Conservation (phyloP, 2,113 vertebrate species). For the Gambusia holbrooki region DNA sequence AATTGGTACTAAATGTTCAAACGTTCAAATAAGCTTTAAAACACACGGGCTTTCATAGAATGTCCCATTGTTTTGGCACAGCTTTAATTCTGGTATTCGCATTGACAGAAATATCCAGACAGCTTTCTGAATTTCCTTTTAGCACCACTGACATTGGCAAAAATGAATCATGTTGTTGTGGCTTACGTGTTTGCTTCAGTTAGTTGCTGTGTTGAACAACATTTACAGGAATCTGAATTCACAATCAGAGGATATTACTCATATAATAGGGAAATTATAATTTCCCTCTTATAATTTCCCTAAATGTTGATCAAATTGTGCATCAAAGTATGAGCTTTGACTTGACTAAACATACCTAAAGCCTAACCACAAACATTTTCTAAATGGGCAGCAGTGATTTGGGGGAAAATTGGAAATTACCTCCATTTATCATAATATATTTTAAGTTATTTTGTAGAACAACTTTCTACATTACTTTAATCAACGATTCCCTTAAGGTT, state of each 20-base stretch:
- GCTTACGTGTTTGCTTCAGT: background rate
- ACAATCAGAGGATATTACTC: background rate
- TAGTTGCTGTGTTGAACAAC: background rate
- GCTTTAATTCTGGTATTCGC: background rate
- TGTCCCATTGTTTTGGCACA: too few species aligned
- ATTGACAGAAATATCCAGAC: constrained; percentile 2
- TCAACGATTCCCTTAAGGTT: background rate
- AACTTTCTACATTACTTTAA: background rate
- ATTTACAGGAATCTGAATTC: background rate
- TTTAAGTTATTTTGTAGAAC: background rate
- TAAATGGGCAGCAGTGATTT: background rate
- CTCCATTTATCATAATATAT: background rate
- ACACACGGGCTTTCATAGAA: too few species aligned
- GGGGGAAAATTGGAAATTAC: background rate
- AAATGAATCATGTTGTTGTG: background rate
- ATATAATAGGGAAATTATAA: background rate
- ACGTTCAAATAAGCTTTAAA: too few species aligned
- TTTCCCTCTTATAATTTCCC: background rate
- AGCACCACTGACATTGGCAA: background rate
- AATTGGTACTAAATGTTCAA: too few species aligned
- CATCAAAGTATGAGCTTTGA: background rate
- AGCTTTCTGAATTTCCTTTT: background rate
- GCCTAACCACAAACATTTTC: background rate
- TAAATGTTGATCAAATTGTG: background rate
- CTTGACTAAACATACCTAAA: background rate